Conservation (phyloP, 1,140 invertebrate species). For the Bombus sibiricus region DNA sequence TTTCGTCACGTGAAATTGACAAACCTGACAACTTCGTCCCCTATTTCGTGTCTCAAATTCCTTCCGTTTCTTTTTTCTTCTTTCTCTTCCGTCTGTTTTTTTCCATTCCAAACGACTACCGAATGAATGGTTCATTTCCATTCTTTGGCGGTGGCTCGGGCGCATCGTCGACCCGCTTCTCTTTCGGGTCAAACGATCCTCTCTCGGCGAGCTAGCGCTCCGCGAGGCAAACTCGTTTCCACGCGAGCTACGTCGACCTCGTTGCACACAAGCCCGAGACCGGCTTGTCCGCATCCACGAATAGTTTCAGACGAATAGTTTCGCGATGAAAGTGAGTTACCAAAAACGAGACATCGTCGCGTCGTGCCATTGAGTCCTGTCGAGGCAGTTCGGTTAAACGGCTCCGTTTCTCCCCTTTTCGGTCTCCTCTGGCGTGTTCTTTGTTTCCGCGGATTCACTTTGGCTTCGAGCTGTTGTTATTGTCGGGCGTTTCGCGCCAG, state of each 20-base stretch:
- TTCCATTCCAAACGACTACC: conserved; percentile 33
- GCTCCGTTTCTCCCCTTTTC: neutral
- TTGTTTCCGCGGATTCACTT: neutral
- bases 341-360: conserved; percentile 61
- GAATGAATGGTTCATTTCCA: conserved; percentile 59
- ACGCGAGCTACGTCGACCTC: conserved; percentile 59
- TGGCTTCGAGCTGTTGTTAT: neutral
- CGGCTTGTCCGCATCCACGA: neutral
- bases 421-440: too few relatives aligned
- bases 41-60: conserved; percentile 19
- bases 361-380: conserved; percentile 1
- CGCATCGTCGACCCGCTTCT: conserved; percentile 48
- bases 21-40: conserved; percentile 41
- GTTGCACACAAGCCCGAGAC: conserved; percentile 31
- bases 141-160: conserved; percentile 32
- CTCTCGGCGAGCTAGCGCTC: conserved; percentile 42
- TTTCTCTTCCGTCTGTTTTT: neutral
- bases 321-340: conserved; percentile 70
- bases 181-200: conserved; percentile 67
- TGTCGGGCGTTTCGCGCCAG: conserved; percentile 9
- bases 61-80: neutral
- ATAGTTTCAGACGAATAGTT: conserved; percentile 35
- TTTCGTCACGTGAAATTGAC: conserved; percentile 51
- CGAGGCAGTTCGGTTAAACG: conserved; percentile 10
- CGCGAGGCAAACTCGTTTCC: conserved; percentile 58